Evolutionary conservation across 2,797 vertebrate species (phyloP), one percentile per base, ranked within the genome.

Genomic region (Phrynocephalus forsythii): DNA sequence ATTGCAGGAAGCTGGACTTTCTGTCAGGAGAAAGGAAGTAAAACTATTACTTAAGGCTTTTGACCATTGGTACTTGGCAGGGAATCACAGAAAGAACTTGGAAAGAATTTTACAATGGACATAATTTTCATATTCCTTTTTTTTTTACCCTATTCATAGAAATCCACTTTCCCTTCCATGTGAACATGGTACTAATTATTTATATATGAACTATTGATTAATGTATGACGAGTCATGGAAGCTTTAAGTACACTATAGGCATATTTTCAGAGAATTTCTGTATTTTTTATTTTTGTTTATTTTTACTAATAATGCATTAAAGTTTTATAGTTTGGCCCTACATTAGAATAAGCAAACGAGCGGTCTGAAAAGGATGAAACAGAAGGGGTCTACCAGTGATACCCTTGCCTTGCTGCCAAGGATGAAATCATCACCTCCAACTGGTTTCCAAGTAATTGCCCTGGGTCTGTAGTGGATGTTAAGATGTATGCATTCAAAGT

Each of bases 131-230:
- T 85, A 84, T 89, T 81, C 84, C 81, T 92, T 50, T 95, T 91
- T 95, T 91, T 93, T 85, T 89, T 89, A 30, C 88, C 88, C 33
- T 88, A 86, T 95, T 89, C 89, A 90, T 84, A 89, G 92, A 94
- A 90, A 88, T 92, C 88, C 78, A 16, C 94, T 95, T 95, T 94
- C 90, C 92, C 95, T 93, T 88, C 91, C 81, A 90, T 92, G 90
- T 85, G 87, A 91, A 92, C 92, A 91, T 91, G 79, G 89, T 63
- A 16, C 60, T 93, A 93, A 94, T 95, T 94, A 94, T 95, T 94
- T 95, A 94, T 94, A 93, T 95, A 92, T 91, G 94, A 95, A 86
- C 88, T 88, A 63, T 85, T 92, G 91, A 93, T 95, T 93, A 93
- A 93, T 95, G 84, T 94, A 92, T 92, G 93, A 95, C 92, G 91